Conservation (phyloP, 1,140 invertebrate species). For the Cephus cinctus region DNA sequence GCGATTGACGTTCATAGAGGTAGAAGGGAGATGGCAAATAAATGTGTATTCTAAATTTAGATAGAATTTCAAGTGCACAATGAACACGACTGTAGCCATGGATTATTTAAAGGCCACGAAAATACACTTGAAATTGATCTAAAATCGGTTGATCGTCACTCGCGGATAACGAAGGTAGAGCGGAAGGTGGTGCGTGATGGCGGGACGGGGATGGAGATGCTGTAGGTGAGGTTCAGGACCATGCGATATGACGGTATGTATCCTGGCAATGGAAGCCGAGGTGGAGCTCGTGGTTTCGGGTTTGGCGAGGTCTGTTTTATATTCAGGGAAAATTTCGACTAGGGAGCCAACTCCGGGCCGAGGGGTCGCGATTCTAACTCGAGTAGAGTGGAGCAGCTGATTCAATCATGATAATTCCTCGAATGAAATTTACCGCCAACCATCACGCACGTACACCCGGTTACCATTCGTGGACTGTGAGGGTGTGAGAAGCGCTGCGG, state of each 20-base stretch:
- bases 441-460: constrained; percentile 47
- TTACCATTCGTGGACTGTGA: constrained; percentile 5
- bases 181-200: too few relatives aligned
- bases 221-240: neutral
- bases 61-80: too few relatives aligned
- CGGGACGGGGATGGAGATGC: neutral
- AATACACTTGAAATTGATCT: neutral
- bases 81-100: neutral
- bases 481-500: constrained; percentile 22
- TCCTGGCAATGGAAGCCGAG: neutral
- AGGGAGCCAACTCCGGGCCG: constrained; percentile 1
- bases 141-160: neutral
- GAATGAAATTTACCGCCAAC: constrained; percentile 56
- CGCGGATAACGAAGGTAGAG: too few relatives aligned
- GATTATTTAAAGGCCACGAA: neutral
- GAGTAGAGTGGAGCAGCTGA: constrained; percentile 40
- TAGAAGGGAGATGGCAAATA: too few relatives aligned
- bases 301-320: constrained; percentile 15
- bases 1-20: too few relatives aligned
- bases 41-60: too few relatives aligned
- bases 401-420: constrained; percentile 58
- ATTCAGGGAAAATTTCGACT: constrained; percentile 22
- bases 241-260: neutral
- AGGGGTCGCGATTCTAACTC: constrained; percentile 19
- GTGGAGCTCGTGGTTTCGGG: constrained; percentile 12